Evolutionary conservation across 2,888 invertebrate species (phyloP).

Genomic region (Habrosyne pyritoides): DNA sequence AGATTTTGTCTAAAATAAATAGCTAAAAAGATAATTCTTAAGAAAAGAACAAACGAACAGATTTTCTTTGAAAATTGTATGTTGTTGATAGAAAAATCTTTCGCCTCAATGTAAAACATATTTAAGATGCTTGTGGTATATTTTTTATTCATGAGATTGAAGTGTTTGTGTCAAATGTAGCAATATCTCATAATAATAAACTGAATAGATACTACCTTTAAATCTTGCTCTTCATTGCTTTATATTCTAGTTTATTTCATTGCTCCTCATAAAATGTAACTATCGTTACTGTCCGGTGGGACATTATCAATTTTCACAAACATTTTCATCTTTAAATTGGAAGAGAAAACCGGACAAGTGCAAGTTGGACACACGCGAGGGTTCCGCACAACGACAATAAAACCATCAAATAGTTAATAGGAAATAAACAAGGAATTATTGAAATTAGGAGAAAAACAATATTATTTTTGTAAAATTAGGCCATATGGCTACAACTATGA

Average conservation of each 20-base stretch:
- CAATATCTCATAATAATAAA: not conserved
- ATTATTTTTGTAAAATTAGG: too few relatives aligned
- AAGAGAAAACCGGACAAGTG: too few relatives aligned
- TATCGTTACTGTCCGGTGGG: not conserved
- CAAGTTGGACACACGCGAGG: too few relatives aligned
- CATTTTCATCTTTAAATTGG: not conserved
- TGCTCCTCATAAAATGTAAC: not conserved
- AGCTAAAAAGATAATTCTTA: too few relatives aligned
- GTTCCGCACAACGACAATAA: too few relatives aligned
- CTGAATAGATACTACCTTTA: not conserved
- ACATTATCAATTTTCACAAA: not conserved
- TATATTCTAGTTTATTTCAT: not conserved
- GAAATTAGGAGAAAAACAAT: too few relatives aligned
- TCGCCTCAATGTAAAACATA: not conserved
- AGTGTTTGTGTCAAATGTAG: not conserved
- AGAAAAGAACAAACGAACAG: too few relatives aligned
- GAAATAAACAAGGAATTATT: too few relatives aligned
- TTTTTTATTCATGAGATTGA: not conserved
- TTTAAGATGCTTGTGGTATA: too few relatives aligned
- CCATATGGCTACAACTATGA: too few relatives aligned
- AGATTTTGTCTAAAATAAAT: too few relatives aligned
- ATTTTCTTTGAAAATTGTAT: not conserved
- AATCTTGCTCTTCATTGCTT: not conserved
- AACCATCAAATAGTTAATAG: too few relatives aligned
- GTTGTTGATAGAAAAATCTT: not conserved